Evolutionary conservation across 2,113 vertebrate species (phyloP).

Genomic region (Poeciliopsis retropinna): DNA sequence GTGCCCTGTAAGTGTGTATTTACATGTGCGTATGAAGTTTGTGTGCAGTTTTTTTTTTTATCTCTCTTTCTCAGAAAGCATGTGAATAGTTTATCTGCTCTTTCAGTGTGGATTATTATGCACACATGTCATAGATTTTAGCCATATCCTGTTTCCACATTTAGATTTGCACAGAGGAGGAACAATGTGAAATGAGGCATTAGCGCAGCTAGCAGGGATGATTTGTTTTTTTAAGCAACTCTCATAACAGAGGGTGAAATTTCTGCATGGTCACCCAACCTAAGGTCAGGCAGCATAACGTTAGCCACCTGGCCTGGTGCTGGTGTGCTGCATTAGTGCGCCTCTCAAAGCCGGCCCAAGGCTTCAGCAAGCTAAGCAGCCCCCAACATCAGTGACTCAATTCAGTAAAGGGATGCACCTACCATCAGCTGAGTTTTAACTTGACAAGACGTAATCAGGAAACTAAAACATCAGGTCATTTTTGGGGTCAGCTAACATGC

Average conservation of each 20-base stretch:
- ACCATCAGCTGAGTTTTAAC: background rate
- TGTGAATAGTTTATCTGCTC: slow-evolving; percentile 64
- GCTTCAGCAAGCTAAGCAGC: background rate
- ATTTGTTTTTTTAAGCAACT: slow-evolving; percentile 78
- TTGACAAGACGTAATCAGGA: background rate
- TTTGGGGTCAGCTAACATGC: background rate
- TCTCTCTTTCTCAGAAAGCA: slow-evolving; percentile 49
- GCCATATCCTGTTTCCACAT: slow-evolving; percentile 89
- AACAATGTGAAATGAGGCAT: slow-evolving; percentile 91
- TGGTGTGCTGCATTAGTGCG: slow-evolving; percentile 16
- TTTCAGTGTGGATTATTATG: slow-evolving; percentile 68
- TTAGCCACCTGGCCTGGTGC: slow-evolving; percentile 39
- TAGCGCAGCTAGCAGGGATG: slow-evolving; percentile 85
- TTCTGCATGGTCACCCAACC: slow-evolving; percentile 60
- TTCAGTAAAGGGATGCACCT: background rate
- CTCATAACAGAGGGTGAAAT: slow-evolving; percentile 55
- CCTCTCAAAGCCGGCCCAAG: background rate
- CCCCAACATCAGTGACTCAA: too few species aligned
- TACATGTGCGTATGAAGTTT: slow-evolving; percentile 53
- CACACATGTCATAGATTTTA: slow-evolving; percentile 75
- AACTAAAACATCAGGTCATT: background rate
- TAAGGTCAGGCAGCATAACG: slow-evolving; percentile 48
- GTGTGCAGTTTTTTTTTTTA: background rate
- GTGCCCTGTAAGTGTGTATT: slow-evolving; percentile 66
- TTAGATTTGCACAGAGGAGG: slow-evolving; percentile 93